These are phyloP conservation scores for Callitettix versicolor DNA, from an alignment of 1,140 invertebrate genomes.

Conservation along the genomic window DNA sequence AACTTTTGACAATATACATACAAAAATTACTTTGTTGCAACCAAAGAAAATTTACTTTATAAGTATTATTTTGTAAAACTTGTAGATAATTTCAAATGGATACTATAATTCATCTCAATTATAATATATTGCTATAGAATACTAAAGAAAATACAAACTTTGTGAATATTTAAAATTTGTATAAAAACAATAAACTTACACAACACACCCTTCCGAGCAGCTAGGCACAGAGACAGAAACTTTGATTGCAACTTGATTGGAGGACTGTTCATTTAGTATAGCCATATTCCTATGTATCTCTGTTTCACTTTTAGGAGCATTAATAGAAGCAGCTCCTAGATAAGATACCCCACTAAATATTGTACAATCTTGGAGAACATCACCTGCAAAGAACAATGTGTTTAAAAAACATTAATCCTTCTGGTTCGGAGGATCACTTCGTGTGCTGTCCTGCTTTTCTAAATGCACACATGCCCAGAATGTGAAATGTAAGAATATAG, in stretches of 20 bases:
- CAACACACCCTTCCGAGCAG: constrained; percentile 71
- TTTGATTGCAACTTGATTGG: constrained; percentile 53
- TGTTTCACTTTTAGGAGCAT: constrained; percentile 84
- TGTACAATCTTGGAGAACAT: constrained; percentile 76
- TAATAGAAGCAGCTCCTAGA: constrained; percentile 84
- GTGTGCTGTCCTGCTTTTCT: too few relatives aligned
- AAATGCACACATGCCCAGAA: neutral
- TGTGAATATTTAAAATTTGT: too few relatives aligned
- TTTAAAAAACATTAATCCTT: neutral
- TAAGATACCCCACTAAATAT: constrained; percentile 91
- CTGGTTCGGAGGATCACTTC: too few relatives aligned
- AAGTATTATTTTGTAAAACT: too few relatives aligned
- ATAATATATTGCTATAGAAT: too few relatives aligned
- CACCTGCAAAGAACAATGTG: constrained; percentile 30
- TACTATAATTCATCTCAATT: too few relatives aligned
- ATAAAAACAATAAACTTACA: too few relatives aligned
- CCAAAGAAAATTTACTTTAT: too few relatives aligned
- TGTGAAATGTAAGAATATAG: neutral
- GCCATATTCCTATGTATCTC: constrained; percentile 94
- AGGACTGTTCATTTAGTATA: constrained; percentile 63
- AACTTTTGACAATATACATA: too few relatives aligned
- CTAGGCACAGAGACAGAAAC: constrained; percentile 85
- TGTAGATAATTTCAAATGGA: too few relatives aligned
- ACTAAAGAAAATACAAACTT: too few relatives aligned
- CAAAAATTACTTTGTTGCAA: too few relatives aligned